Evolutionary conservation across 2,113 vertebrate species (phyloP).

Genomic region (Hyperopisus bebe): DNA sequence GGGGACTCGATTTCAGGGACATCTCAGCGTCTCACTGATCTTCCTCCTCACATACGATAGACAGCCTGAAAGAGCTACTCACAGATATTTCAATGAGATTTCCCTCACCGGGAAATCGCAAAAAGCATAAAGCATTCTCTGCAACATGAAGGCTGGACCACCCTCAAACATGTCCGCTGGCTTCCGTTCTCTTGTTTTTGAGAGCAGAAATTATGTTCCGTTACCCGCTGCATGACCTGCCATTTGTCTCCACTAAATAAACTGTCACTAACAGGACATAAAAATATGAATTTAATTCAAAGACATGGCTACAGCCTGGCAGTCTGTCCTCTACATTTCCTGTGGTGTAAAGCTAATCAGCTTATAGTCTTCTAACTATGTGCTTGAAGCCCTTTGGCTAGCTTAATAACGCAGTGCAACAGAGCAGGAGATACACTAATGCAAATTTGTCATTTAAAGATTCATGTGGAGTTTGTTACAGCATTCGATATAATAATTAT

Average conservation of each 20-base stretch:
- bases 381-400: neutral
- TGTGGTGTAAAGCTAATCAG: neutral
- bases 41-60: neutral
- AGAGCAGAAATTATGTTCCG: neutral
- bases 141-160: slow-evolving; percentile 13
- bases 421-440: neutral
- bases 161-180: neutral
- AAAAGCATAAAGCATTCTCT: neutral
- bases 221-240: neutral
- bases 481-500: neutral
- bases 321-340: neutral
- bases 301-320: neutral
- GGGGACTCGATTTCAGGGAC: neutral
- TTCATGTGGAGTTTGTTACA: neutral
- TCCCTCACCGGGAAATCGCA: neutral
- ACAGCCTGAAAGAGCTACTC: neutral
- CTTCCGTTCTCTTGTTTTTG: neutral
- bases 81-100: neutral
- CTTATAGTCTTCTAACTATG: neutral
- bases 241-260: neutral
- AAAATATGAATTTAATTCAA: neutral
- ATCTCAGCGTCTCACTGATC: neutral
- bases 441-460: neutral
- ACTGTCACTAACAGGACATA: neutral
- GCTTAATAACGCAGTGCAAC: neutral